Base-by-base conservation (phyloP, 92 coral and sea anemone genomes). In the Heliopora coerulea region DNA sequence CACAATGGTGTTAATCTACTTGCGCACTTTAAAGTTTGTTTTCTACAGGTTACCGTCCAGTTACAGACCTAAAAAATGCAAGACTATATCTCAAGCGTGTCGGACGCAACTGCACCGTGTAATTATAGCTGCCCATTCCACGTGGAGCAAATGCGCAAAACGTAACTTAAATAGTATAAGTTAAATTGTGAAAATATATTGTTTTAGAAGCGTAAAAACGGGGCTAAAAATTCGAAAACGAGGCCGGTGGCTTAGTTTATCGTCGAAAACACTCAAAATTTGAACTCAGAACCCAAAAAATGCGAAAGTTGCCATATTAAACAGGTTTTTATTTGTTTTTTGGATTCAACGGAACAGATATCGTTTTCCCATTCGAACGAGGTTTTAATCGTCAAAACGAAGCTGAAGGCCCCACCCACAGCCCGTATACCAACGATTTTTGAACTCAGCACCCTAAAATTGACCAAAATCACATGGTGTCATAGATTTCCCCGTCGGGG, bases 331-430 rank as follows among this genome's bases (percentile, higher is more conserved):
- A 17, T 11, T 28, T 31, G 32, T n/a, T 28, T 6, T 28, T 12
- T 13, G 40, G 37, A 2, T 60, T 37, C 42, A 37, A 37, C 12
- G 6, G 42, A 37, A 12, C 66, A 60, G 32, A 27, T 62, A 62
- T 33, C 68, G 48, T 3, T 62, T 62, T 62, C 12, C 8, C 48
- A n/a, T 46, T 21, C 12, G 33, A 62, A 62, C 68, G 48, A 60
- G 42, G 42, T 25, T 8, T 57, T 19, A 60, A 60, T 3, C 66
- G 66, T 40, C 2, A 31, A 60, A 62, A 62, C 49, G 68, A 62
- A 46, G 68, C 68, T 29, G 49, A 62, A 62, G 68, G 68, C 68
- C 49, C 68, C 49, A 46, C 68, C 68, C 68, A 62, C 48, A 62
- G 49, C 49, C 68, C 17, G 68, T 62, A 62, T 62, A 62, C 68